Evolutionary conservation across 2,797 vertebrate species (phyloP), one percentile per base, ranked within the genome.

Genomic region (Menidia menidia): DNA sequence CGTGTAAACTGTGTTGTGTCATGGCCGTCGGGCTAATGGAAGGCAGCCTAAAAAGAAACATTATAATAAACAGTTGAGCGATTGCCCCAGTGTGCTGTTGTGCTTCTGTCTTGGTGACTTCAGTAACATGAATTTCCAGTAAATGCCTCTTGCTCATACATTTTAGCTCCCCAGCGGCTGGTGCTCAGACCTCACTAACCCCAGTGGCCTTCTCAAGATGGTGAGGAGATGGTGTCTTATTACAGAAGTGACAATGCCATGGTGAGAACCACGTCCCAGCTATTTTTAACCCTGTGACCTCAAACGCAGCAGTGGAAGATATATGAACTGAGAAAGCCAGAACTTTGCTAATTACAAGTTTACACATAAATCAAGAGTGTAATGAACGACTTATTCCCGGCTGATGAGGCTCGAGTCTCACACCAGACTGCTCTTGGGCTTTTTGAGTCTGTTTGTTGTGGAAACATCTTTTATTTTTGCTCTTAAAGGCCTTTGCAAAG

Each of bases 11-110:
- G 79, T 78, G 68, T 56, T 87, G 78, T 88, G 82, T 91, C 70
- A 73, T 80, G 85, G 87, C 80, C 53, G 60, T 77, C 33, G 44
- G 60, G 62, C 72, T 53, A 18, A 68, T 70, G 69, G 67, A 58
- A 64, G 60, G 57, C 83, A 77, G 73, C 77, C 77, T 85, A 58
- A 68, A 83, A 77, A 59, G 66, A 78, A 90, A 89, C 62, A 76
- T 25, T 25, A 25, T 87, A 93, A 92, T 94, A 94, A 94, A 95
- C 53, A 0, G 54, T 87, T 80, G 10, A 78, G 79, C 85, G 68
- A 84, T 62, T 63, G 45, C 9, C 63, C 50, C 2, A 7, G 35
- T 76, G 57, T 68, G 16, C 51, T 41, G 12, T 85, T 58, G 68
- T 71, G 14, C 4, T 32, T 33, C 18, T 55, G 4, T 6, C 4